Percentiles rank a stretch among this genome's conserved stretches.
These are phyloP conservation scores for Squalus acanthias DNA, from an alignment of 2,797 vertebrate genomes.

Conservation along the genomic window DNA sequence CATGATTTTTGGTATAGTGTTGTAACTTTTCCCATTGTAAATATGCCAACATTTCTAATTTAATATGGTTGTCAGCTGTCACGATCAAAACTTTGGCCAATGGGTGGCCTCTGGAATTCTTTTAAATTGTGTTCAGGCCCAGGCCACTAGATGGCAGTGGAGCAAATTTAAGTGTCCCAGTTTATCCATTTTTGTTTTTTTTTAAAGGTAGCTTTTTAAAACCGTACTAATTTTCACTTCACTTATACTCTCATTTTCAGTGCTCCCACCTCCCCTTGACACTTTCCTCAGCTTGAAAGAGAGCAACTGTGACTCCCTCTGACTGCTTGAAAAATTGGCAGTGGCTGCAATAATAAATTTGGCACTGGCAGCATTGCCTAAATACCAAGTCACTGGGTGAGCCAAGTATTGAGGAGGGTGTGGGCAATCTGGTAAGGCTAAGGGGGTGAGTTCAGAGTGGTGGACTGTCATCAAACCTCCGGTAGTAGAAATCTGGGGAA, in stretches of 20 bases:
- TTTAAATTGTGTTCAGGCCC: not conserved
- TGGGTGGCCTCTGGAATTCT: not conserved
- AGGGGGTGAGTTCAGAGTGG: not conserved
- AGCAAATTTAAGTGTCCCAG: not conserved
- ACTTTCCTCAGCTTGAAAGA: not conserved
- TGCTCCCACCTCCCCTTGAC: no score
- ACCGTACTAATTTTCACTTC: not conserved
- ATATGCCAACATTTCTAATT: not conserved
- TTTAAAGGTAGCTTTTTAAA: not conserved
- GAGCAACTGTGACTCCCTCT: not conserved
- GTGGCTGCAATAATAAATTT: not conserved
- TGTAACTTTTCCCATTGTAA: not conserved
- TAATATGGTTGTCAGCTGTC: no score
- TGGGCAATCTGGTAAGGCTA: not conserved
- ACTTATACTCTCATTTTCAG: not conserved
- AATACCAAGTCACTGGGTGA: not conserved
- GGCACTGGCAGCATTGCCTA: not conserved
- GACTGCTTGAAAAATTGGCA: not conserved
- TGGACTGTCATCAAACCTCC: not conserved
- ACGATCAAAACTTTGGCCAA: no score
- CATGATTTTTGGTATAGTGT: not conserved
- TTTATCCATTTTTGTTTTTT: not conserved
- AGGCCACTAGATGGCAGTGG: not conserved
- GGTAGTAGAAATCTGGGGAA: not conserved
- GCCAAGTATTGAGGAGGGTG: not conserved